Conservation (phyloP, 1,140 invertebrate species). For the Dolichoris vasculosae region DNA sequence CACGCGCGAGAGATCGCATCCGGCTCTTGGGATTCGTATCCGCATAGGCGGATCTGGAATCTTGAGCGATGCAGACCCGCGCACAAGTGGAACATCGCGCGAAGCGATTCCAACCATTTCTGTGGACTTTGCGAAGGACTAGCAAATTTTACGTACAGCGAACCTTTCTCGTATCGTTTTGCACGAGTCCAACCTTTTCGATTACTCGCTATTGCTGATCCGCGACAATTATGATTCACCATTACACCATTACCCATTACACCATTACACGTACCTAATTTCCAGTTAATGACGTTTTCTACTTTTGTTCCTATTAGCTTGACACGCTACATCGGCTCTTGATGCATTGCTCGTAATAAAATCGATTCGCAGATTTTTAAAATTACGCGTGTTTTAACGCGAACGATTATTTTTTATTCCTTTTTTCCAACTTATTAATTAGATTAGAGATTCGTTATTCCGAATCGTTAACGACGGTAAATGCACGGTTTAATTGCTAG, state of each 20-base stretch:
- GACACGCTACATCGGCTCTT: too few relatives aligned
- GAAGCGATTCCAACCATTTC: neutral
- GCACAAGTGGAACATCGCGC: conserved; percentile 32
- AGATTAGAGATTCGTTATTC: too few relatives aligned
- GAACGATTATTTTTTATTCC: too few relatives aligned
- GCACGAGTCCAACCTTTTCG: neutral
- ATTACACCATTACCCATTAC: too few relatives aligned
- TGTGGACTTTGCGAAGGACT: neutral
- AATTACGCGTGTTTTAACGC: too few relatives aligned
- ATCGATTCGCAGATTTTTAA: too few relatives aligned
- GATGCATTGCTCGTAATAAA: too few relatives aligned
- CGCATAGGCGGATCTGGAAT: neutral
- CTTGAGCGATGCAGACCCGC: neutral
- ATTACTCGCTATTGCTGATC: neutral
- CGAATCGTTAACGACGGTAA: too few relatives aligned
- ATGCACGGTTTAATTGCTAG: too few relatives aligned
- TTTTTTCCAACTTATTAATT: too few relatives aligned
- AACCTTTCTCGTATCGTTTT: neutral
- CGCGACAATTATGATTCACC: neutral
- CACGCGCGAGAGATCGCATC: conserved; percentile 6
- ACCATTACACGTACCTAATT: neutral
- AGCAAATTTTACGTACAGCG: neutral
- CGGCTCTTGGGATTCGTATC: neutral
- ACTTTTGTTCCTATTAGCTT: too few relatives aligned
- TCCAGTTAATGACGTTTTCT: neutral